Evolutionary conservation across 2,113 vertebrate species (phyloP).

Genomic region (Cygnus atratus): DNA sequence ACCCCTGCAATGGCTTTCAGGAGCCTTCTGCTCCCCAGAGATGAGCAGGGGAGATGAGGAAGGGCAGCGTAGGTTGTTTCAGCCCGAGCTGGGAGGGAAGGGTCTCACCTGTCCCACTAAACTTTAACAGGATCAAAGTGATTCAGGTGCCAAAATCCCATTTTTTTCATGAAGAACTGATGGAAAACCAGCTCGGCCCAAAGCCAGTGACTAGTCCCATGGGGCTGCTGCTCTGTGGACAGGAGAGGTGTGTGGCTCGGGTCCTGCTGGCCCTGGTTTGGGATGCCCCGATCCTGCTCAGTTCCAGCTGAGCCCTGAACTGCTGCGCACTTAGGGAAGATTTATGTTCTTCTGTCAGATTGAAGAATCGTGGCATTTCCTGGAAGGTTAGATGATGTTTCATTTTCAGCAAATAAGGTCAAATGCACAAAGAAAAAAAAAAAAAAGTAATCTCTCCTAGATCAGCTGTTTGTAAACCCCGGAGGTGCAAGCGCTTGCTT

Average conservation of each 20-base stretch:
- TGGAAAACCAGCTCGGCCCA: not conserved
- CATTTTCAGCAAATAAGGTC: slow-evolving; percentile 43
- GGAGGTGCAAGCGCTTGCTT: not conserved
- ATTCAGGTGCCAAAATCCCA: not conserved
- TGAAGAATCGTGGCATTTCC: not conserved
- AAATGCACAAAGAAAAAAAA: not conserved
- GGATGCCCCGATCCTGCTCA: not conserved
- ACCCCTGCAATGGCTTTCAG: not conserved
- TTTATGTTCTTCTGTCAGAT: not conserved
- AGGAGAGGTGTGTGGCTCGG: not conserved
- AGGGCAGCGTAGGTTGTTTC: not conserved
- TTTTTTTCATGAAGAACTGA: not conserved
- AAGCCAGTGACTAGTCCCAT: no score
- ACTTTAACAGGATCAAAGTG: not conserved
- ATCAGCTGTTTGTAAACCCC: not conserved
- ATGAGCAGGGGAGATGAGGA: fast-evolving
- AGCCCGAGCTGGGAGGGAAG: not conserved
- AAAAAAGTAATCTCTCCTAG: not conserved
- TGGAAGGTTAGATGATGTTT: not conserved
- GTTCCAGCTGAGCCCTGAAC: not conserved
- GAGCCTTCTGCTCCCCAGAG: not conserved
- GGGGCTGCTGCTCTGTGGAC: fast-evolving
- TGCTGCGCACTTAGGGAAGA: not conserved
- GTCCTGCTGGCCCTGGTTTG: not conserved
- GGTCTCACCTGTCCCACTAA: not conserved